phyloP scores from a whole-genome alignment of 2,797 vertebrate species.

The Sarcophilus harrisii region DNA sequence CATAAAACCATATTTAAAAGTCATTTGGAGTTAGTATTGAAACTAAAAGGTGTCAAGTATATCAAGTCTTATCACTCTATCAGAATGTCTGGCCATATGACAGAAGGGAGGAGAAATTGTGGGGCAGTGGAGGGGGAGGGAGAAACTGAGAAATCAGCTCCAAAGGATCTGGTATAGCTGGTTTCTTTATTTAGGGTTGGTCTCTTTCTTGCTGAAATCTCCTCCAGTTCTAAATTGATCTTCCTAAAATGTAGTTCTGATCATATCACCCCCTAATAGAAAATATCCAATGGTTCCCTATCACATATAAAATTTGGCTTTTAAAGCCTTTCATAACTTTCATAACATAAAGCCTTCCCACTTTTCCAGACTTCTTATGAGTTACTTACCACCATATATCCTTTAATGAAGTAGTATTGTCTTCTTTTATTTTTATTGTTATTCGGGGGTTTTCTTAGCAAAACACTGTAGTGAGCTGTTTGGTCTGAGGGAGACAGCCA shows the following conservation, averaged over 20 bases:
- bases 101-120: background rate
- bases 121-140: accelerated
- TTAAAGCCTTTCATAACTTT: background rate
- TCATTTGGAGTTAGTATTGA: background rate
- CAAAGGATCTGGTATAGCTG: background rate
- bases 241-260: background rate
- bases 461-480: background rate
- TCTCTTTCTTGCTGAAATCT: background rate
- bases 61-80: background rate
- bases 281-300: background rate
- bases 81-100: background rate
- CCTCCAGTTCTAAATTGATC: background rate
- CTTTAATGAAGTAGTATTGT: background rate
- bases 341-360: no score
- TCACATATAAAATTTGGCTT: background rate
- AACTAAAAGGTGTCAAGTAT: background rate
- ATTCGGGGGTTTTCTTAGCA: background rate
- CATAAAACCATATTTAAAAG: background rate
- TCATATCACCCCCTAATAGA: background rate
- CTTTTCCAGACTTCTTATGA: background rate
- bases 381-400: background rate
- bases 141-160: background rate
- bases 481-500: no score
- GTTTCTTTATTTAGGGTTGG: background rate
- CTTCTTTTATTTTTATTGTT: background rate